Conservation (phyloP, 2,113 vertebrate species). For the Pica pica region DNA sequence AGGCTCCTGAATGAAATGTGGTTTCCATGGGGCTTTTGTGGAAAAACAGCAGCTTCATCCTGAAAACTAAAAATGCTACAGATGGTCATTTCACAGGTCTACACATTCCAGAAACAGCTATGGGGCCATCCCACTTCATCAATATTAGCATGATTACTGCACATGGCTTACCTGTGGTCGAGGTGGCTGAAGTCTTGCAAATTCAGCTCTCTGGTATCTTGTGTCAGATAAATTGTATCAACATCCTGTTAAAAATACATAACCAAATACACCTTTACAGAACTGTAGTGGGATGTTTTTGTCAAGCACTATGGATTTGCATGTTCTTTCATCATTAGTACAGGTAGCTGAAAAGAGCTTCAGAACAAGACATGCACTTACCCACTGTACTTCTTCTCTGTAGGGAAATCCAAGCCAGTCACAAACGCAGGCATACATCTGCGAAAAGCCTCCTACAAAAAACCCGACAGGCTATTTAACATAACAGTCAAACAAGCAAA, state of each 20-base stretch:
- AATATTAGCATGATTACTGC: not conserved
- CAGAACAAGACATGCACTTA: slow-evolving; percentile 65
- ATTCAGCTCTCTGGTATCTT: slow-evolving; percentile 93
- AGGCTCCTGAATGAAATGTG: not conserved
- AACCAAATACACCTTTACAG: not conserved
- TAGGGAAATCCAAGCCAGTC: slow-evolving; percentile 94
- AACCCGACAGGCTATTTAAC: not conserved
- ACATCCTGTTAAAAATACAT: slow-evolving; percentile 82
- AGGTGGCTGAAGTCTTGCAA: slow-evolving; percentile 97
- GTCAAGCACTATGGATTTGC: not conserved
- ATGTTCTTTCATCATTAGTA: not conserved
- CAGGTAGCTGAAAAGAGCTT: not conserved
- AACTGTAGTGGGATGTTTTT: not conserved
- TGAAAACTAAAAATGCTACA: not conserved
- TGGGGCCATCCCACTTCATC: not conserved
- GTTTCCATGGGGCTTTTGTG: not conserved
- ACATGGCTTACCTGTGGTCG: slow-evolving; percentile 85
- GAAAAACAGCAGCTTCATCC: not conserved
- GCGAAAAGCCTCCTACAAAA: slow-evolving; percentile 91
- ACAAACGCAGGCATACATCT: slow-evolving; percentile 95
- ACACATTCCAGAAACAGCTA: not conserved
- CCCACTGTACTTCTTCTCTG: slow-evolving; percentile 96
- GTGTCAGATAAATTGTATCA: slow-evolving; percentile 95
- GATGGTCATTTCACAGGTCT: not conserved
- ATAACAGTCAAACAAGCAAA: not conserved